A percentile compares a stretch with the other conserved stretches of the same genome.
Evolutionary conservation across 1,140 invertebrate species (phyloP).

Genomic region (Sarcophaga peregrina): DNA sequence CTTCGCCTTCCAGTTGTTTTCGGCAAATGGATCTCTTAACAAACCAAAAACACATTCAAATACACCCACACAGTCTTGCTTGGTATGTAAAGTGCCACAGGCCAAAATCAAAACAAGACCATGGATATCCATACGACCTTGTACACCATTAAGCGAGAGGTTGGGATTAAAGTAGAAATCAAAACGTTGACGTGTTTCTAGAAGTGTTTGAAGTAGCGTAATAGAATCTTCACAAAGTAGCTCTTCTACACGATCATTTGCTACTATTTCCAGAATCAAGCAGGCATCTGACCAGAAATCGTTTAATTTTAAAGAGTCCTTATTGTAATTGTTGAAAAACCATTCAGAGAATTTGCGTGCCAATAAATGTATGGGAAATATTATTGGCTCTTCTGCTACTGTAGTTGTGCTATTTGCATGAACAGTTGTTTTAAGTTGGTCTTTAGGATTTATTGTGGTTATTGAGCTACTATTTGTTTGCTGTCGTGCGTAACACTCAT

Average conservation of each 20-base stretch:
- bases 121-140: slow-evolving; percentile 71
- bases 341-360: slow-evolving; percentile 71
- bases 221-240: slow-evolving; percentile 43
- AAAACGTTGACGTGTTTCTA: slow-evolving; percentile 59
- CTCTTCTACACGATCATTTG: slow-evolving; percentile 49
- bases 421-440: not conserved
- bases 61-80: slow-evolving; percentile 70
- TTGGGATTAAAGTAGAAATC: slow-evolving; percentile 73
- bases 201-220: slow-evolving; percentile 50
- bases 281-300: slow-evolving; percentile 72
- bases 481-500: slow-evolving; percentile 34
- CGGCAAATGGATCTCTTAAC: slow-evolving; percentile 70
- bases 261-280: slow-evolving; percentile 51
- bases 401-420: slow-evolving; percentile 8
- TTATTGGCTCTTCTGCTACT: slow-evolving; percentile 31
- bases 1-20: slow-evolving; percentile 76
- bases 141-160: slow-evolving; percentile 68
- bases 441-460: not conserved
- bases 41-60: slow-evolving; percentile 75
- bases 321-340: slow-evolving; percentile 73
- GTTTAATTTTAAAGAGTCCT: slow-evolving; percentile 65
- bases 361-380: slow-evolving; percentile 65
- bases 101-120: slow-evolving; percentile 72
- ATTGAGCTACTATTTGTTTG: not conserved
- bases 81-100: slow-evolving; percentile 73